Evolutionary conservation across 2,888 invertebrate genomes (phyloP), one percentile per base, ranked within the genome.

Genomic region (Ceratothoa steindachneri): DNA sequence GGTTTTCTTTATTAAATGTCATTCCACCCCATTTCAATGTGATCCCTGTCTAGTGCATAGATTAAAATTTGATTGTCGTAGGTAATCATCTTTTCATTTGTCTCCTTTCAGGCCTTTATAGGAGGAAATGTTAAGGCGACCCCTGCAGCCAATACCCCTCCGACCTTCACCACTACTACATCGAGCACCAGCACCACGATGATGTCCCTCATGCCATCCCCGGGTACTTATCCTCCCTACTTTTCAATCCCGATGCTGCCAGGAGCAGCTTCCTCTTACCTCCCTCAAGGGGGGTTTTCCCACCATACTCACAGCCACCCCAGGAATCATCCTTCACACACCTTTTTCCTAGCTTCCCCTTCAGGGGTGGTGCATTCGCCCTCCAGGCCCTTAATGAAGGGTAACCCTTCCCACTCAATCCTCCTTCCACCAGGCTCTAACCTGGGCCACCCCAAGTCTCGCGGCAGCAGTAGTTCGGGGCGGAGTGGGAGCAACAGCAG

Each of bases 401-500:
- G 69, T 30, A 30, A 53, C 12, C 31, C 27, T 28, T 15, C 30
- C 19, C 31, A 67, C 3, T 1, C 19, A 51, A 60, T 60, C 60
- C n/a, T 60, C 24, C 67, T n/a, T n/a, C 30, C 67, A n/a, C 22
- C 67, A n/a, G 22, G 28, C 29, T 19, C 29, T 67, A n/a, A 30
- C 19, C 12, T 29, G n/a, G 29, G 15, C 22, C 9, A 29, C 29
- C 24, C 9, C n/a, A 29, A 30, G 29, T 67, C 53, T 60, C 75
- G 51, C 69, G 73, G 77, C 31, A n/a, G n/a, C n/a, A 72, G 77
- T 28, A 74, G 74, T 60, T 27, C 51, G 1, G 77, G 77, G 22
- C 69, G 75, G 27, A 75, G 73, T 60, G 71, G 77, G 41, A 74
- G 77, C 30, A 77, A 74, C 65, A 74, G 77, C 65, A 75, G 75